Base-by-base conservation (phyloP, 2,888 invertebrate genomes). In the Plagodis pulveraria region DNA sequence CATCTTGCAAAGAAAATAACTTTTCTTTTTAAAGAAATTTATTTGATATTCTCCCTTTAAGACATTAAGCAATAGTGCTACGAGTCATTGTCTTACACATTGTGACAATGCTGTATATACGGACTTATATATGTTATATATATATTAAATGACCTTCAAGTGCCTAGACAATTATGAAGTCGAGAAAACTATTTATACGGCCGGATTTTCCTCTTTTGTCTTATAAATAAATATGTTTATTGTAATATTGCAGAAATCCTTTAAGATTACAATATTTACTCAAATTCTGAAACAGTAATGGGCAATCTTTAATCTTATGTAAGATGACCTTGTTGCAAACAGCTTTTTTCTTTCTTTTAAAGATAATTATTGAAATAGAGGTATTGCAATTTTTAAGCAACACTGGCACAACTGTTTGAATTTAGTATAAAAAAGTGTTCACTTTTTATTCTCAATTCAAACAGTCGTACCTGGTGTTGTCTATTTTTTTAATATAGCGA, bases 131-230 rank as follows among this genome's bases (percentile, higher is more conserved):
- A 34, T 41, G 38, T n/a, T n/a, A n/a, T 22, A 43, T 44, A 11
- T 12, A 58, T 41, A 42, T n/a, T 22, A 22, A 22, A 45, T 48
- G 49, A 22, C 58, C 62, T 62, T 55, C 44, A 62, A 38, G 54
- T 40, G 35, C 40, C 35, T 55, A 60, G 51, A 45, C 50, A 54
- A n/a, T 32, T 38, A 40, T 52, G 48, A 58, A 46, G 48, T 58
- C 51, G 51, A 49, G 52, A 56, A 61, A 52, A 56, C 45, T 55
- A 58, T 58, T 44, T 48, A 58, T 47, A 9, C n/a, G 51, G 42
- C 44, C 58, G 57, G 62, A 50, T 62, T 62, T 62, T 54, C 62
- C 43, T 43, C 43, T 43, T 57, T 56, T 52, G 34, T 33, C 42
- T 51, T 12, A 10, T 49, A 50, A 49, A 38, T 38, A 8, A 46